Conservation (phyloP, 2,888 invertebrate species). For the Drosophila pseudotakahashii region DNA sequence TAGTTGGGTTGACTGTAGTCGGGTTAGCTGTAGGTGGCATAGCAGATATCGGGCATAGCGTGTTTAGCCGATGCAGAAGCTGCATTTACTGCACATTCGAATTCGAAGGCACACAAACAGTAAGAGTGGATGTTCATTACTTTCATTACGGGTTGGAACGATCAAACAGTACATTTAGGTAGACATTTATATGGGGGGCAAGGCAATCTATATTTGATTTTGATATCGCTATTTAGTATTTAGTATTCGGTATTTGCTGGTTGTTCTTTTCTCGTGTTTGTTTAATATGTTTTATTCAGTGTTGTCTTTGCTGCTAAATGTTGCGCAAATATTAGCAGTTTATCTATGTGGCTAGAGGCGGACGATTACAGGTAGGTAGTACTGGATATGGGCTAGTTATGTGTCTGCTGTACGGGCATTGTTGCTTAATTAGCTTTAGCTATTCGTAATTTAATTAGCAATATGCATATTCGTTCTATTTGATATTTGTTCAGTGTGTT, state of each 20-base stretch:
- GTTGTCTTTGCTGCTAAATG: conserved; percentile 30
- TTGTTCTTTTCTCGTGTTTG: conserved; percentile 37
- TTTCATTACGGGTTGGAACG: conserved; percentile 38
- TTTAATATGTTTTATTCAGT: conserved; percentile 43
- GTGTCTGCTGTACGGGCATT: conserved; percentile 66
- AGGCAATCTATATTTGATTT: conserved; percentile 44
- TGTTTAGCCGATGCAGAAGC: conserved; percentile 53
- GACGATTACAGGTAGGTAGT: conserved; percentile 25
- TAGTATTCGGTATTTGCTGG: conserved; percentile 11
- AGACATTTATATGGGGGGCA: conserved; percentile 52
- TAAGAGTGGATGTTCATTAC: conserved; percentile 36
- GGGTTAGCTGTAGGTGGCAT: conserved; percentile 55
- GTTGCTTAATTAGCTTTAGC: conserved; percentile 53
- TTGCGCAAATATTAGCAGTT: conserved; percentile 63
- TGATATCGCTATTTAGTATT: conserved; percentile 6
- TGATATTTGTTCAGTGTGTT: conserved; percentile 57
- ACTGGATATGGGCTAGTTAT: conserved; percentile 36
- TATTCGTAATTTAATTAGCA: conserved; percentile 69
- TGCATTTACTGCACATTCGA: conserved; percentile 48
- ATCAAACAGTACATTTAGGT: conserved; percentile 65
- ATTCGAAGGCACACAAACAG: conserved; percentile 65
- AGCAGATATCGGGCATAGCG: conserved; percentile 47
- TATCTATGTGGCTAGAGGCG: conserved; percentile 50
- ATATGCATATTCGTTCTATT: conserved; percentile 58
- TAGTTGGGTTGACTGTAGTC: conserved; percentile 38